These are phyloP conservation scores for Drosophila lini DNA, from an alignment of 1,140 invertebrate genomes.

Conservation along the genomic window DNA sequence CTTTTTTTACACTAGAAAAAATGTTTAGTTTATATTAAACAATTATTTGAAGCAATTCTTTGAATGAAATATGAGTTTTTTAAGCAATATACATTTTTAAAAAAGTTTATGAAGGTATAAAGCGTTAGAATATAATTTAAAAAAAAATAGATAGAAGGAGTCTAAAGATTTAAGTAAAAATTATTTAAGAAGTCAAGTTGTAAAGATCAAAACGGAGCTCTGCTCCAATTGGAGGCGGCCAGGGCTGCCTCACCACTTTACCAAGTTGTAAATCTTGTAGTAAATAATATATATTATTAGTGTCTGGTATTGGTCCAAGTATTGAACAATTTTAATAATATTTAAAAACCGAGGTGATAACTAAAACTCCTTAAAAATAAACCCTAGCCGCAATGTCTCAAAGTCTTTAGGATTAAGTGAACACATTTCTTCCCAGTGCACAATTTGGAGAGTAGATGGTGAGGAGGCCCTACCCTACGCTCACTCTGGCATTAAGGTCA, in stretches of 20 bases:
- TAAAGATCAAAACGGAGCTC: too few relatives aligned
- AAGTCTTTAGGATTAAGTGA: too few relatives aligned
- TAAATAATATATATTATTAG: too few relatives aligned
- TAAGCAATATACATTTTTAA: not conserved
- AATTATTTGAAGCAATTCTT: not conserved
- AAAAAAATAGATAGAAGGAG: too few relatives aligned
- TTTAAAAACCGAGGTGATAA: not conserved
- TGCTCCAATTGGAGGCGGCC: too few relatives aligned
- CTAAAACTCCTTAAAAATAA: not conserved
- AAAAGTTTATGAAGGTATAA: not conserved
- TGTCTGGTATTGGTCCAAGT: too few relatives aligned
- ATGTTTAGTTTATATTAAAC: not conserved
- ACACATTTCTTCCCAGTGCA: slow-evolving; percentile 3
- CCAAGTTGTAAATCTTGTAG: too few relatives aligned
- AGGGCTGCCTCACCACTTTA: too few relatives aligned
- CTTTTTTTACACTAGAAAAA: slow-evolving; percentile 37
- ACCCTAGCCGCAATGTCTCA: not conserved
- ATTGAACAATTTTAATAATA: too few relatives aligned
- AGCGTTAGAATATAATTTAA: too few relatives aligned
- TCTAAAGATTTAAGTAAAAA: too few relatives aligned
- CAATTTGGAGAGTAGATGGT: not conserved
- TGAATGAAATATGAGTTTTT: not conserved
- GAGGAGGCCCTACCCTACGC: not conserved
- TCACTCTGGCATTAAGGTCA: slow-evolving; percentile 38
- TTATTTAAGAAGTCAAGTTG: too few relatives aligned